phyloP scores from a whole-genome alignment of 2,888 invertebrate species.

The Drosophila niveifrons region DNA sequence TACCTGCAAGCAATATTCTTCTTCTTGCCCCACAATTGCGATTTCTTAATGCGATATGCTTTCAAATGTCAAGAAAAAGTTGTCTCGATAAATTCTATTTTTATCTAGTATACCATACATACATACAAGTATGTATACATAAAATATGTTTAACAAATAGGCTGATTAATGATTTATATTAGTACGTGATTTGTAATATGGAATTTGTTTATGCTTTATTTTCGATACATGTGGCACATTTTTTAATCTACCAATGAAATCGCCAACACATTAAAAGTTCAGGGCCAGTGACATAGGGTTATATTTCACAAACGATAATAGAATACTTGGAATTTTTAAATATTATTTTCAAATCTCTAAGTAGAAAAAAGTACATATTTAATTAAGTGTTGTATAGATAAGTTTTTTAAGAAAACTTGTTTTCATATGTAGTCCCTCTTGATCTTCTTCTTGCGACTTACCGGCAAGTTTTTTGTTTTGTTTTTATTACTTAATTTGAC shows the following conservation, averaged over 20 bases:
- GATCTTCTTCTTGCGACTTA: slow-evolving; percentile 8
- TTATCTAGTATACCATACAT: background rate
- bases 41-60: background rate
- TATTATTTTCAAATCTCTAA: slow-evolving; percentile 10
- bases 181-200: too few relatives aligned
- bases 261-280: background rate
- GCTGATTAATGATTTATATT: too few relatives aligned
- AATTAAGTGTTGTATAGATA: background rate
- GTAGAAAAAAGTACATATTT: background rate
- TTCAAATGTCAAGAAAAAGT: background rate
- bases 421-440: slow-evolving; percentile 6
- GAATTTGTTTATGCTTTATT: too few relatives aligned
- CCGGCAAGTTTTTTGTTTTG: slow-evolving; percentile 39
- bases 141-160: too few relatives aligned
- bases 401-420: slow-evolving; percentile 11
- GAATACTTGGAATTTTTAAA: background rate
- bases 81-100: background rate
- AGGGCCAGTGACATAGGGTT: background rate
- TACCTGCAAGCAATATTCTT: slow-evolving; percentile 9
- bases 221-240: too few relatives aligned
- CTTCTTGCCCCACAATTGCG: background rate
- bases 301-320: background rate
- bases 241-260: background rate
- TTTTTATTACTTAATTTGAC: slow-evolving; percentile 12
- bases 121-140: background rate